Conservation (phyloP, 2,797 vertebrate species). For the Chromobotia macracanthus region DNA sequence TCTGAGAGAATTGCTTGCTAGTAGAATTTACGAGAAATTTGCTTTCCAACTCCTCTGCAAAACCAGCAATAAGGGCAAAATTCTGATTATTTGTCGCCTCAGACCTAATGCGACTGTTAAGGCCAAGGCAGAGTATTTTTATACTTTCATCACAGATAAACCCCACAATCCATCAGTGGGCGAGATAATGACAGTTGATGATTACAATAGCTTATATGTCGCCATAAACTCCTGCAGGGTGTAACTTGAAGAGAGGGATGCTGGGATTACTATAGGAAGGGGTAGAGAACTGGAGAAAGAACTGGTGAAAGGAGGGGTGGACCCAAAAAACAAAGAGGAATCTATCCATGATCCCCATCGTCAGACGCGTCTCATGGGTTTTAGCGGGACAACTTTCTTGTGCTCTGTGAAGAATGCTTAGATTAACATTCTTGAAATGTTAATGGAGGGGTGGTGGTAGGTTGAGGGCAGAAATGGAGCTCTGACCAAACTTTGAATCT, state of each 20-base stretch:
- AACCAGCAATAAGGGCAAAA: neutral
- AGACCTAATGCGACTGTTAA: neutral
- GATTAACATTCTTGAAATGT: conserved; percentile 49
- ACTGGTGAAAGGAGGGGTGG: conserved; percentile 22
- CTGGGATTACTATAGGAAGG: conserved; percentile 35
- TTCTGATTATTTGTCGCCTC: neutral
- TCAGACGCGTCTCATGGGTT: conserved; percentile 27
- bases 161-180: conserved; percentile 38
- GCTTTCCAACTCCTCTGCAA: neutral
- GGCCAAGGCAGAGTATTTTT: conserved; percentile 3
- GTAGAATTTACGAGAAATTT: neutral
- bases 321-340: conserved; percentile 22
- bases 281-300: conserved; percentile 37
- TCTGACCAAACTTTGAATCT: neutral
- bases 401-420: neutral
- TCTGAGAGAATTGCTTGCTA: neutral
- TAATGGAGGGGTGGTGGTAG: conserved; percentile 19
- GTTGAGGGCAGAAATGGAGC: neutral
- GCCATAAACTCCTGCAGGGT: conserved; percentile 34
- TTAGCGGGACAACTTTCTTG: neutral
- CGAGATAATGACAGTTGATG: conserved; percentile 44
- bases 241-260: conserved; percentile 44
- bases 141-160: conserved; percentile 39
- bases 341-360: conserved; percentile 36
- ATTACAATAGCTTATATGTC: conserved; percentile 44